Evolutionary conservation across 2,113 vertebrate genomes (phyloP).

Genomic region (Neolamprologus variostigma): DNA sequence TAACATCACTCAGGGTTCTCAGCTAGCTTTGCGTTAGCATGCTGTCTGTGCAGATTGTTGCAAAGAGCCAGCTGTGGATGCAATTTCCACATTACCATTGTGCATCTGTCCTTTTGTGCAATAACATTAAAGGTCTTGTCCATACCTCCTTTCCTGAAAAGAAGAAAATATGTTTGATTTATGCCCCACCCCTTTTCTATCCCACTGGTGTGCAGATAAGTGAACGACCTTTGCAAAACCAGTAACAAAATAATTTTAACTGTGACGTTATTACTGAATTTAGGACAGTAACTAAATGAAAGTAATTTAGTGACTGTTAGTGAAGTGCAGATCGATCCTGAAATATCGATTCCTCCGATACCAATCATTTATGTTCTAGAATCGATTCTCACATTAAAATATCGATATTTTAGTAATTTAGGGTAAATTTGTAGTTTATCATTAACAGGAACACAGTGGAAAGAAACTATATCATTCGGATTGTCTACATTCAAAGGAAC

Average conservation of each 20-base stretch:
- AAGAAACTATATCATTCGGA: too few relatives aligned
- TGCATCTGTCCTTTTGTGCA: neutral
- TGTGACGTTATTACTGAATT: neutral
- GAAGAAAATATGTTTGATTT: neutral
- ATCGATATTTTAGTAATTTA: too few relatives aligned
- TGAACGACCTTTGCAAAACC: neutral
- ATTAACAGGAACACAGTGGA: too few relatives aligned
- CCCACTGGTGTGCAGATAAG: neutral
- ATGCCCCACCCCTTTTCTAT: neutral
- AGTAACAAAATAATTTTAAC: neutral
- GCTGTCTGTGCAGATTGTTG: neutral
- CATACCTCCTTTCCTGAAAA: neutral
- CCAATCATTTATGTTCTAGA: too few relatives aligned
- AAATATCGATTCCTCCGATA: too few relatives aligned
- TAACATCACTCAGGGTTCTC: neutral
- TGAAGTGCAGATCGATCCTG: too few relatives aligned
- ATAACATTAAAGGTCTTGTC: neutral
- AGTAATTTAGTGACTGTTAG: neutral
- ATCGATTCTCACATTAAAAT: too few relatives aligned
- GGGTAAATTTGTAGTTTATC: too few relatives aligned
- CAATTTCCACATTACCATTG: neutral
- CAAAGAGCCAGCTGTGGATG: neutral
- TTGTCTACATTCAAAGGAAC: too few relatives aligned
- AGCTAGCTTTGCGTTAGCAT: neutral
- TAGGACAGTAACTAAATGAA: neutral